These are phyloP conservation scores for Heliconius himera DNA, from an alignment of 1,140 invertebrate genomes.

Conservation along the genomic window DNA sequence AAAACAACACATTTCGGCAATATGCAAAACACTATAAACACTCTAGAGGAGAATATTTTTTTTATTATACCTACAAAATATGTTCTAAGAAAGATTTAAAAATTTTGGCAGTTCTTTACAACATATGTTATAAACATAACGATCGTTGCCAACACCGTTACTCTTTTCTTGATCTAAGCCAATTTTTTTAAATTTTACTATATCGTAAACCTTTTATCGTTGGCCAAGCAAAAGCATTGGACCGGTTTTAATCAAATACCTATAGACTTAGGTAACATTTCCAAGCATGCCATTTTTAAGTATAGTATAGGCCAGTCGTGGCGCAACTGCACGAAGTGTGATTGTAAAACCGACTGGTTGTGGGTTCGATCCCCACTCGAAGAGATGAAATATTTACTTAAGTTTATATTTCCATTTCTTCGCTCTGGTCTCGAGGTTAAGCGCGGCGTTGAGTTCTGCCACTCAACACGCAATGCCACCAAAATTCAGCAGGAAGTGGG, in stretches of 20 bases:
- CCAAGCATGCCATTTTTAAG: neutral
- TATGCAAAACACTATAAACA: neutral
- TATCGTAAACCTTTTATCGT: slow-evolving; percentile 4
- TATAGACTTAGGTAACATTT: neutral
- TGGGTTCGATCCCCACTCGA: too few relatives aligned
- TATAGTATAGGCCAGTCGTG: neutral
- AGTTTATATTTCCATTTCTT: too few relatives aligned
- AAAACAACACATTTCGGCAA: neutral
- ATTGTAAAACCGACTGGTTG: too few relatives aligned
- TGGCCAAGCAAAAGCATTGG: neutral
- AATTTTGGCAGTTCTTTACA: neutral
- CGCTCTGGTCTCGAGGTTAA: too few relatives aligned
- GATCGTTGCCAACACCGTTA: neutral
- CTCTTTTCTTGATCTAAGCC: slow-evolving; percentile 2
- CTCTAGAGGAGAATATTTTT: neutral
- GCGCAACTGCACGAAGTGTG: too few relatives aligned
- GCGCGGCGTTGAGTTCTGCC: too few relatives aligned
- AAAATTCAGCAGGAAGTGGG: too few relatives aligned
- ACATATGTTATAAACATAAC: neutral
- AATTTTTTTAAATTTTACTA: neutral
- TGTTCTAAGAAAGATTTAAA: neutral
- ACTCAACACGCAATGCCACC: too few relatives aligned
- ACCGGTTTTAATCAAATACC: neutral
- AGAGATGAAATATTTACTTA: too few relatives aligned
- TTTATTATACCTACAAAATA: neutral